phyloP scores from a whole-genome alignment of 2,797 vertebrate genomes.

The Clangula hyemalis region DNA sequence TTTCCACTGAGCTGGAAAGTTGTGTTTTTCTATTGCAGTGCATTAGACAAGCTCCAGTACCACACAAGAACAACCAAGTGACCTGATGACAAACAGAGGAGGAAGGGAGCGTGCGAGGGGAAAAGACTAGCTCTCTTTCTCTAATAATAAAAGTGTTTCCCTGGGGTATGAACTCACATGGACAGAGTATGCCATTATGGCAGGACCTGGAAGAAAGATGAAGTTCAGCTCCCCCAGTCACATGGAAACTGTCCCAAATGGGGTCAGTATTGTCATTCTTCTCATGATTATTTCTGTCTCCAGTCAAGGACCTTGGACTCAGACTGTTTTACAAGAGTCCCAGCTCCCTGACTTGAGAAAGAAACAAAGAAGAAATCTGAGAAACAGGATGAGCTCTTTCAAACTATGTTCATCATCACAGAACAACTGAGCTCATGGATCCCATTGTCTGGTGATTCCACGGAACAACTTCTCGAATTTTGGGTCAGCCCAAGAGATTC shows the following conservation, averaged over 20 bases:
- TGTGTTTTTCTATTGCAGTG: background rate
- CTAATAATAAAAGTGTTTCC: background rate
- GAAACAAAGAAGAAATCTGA: background rate
- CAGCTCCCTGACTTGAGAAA: background rate
- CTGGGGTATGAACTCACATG: background rate
- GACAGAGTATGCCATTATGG: background rate
- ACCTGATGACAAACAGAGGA: background rate
- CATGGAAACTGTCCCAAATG: background rate
- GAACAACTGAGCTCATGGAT: background rate
- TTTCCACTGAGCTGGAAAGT: background rate
- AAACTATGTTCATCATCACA: background rate
- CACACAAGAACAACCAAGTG: background rate
- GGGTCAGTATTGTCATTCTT: background rate
- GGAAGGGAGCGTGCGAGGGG: accelerated
- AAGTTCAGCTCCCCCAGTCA: background rate
- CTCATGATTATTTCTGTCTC: background rate
- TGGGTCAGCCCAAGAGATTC: background rate
- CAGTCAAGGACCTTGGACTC: background rate
- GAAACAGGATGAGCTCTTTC: background rate
- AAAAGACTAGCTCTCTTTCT: background rate
- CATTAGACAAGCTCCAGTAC: background rate
- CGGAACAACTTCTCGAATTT: background rate
- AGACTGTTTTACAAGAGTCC: background rate
- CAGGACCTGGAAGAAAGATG: background rate
- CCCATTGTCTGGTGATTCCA: background rate